Evolutionary conservation across 2,888 invertebrate species (phyloP).

Genomic region (Troides oblongomaculatus): DNA sequence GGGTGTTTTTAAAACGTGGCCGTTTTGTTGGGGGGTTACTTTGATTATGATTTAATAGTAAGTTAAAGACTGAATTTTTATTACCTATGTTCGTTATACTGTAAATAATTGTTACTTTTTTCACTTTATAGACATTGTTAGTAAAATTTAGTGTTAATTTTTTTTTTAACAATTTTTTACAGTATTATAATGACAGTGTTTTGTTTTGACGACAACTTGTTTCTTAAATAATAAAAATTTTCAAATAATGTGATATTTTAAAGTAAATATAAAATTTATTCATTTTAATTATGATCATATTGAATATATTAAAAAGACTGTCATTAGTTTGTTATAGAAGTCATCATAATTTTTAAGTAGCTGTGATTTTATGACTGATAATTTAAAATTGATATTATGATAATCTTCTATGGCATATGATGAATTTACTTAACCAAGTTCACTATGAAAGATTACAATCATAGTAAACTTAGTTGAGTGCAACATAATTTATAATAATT

Average conservation of each 20-base stretch:
- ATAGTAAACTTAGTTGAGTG: constrained; percentile 42
- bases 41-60: not conserved
- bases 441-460: constrained; percentile 1
- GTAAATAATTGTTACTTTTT: constrained; percentile 26
- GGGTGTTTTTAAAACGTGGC: constrained; percentile 2
- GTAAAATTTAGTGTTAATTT: not conserved
- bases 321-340: constrained; percentile 36
- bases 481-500: constrained; percentile 28
- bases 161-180: constrained; percentile 23
- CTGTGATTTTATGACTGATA: constrained; percentile 41
- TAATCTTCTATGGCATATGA: constrained; percentile 41
- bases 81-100: constrained; percentile 9
- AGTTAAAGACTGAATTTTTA: not conserved
- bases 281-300: not conserved
- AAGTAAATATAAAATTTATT: not conserved
- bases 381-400: constrained; percentile 38
- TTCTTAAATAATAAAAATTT: not conserved
- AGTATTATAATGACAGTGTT: constrained; percentile 24
- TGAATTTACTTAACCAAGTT: constrained; percentile 28
- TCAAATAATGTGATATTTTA: constrained; percentile 1
- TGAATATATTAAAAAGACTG: constrained; percentile 31
- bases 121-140: not conserved
- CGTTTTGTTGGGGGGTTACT: constrained; percentile 5
- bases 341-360: constrained; percentile 44
- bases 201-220: constrained; percentile 3